phyloP scores from a whole-genome alignment of 2,797 vertebrate species.

The Picus viridis region DNA sequence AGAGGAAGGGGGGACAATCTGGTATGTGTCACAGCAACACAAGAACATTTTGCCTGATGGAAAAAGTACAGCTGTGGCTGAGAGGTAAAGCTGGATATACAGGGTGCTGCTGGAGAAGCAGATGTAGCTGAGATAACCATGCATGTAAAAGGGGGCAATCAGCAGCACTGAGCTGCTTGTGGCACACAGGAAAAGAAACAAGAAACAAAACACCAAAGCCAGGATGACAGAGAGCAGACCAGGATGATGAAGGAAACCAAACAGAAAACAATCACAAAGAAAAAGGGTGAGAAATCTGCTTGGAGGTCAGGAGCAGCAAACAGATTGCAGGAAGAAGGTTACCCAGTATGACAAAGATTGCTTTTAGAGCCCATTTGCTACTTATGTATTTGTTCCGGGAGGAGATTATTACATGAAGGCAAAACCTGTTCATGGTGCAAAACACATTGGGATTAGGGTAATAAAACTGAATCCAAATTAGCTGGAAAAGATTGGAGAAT shows the following conservation, averaged over 20 bases:
- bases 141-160: background rate
- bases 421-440: constrained; percentile 39
- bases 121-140: background rate
- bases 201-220: background rate
- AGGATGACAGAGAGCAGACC: background rate
- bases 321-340: background rate
- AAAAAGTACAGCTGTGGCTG: background rate
- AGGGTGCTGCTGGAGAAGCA: background rate
- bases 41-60: background rate
- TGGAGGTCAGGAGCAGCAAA: background rate
- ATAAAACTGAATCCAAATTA: constrained; percentile 40
- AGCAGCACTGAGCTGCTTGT: background rate
- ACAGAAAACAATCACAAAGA: background rate
- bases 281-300: background rate
- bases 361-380: background rate
- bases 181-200: background rate
- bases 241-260: background rate
- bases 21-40: background rate
- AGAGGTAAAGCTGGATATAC: background rate
- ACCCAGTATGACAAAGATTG: background rate
- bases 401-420: constrained; percentile 2
- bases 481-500: constrained; percentile 2
- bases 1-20: background rate
- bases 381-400: constrained; percentile 8
- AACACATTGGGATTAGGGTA: constrained; percentile 4